Conservation (phyloP, 2,888 invertebrate genomes). For the Clostera curtula region DNA sequence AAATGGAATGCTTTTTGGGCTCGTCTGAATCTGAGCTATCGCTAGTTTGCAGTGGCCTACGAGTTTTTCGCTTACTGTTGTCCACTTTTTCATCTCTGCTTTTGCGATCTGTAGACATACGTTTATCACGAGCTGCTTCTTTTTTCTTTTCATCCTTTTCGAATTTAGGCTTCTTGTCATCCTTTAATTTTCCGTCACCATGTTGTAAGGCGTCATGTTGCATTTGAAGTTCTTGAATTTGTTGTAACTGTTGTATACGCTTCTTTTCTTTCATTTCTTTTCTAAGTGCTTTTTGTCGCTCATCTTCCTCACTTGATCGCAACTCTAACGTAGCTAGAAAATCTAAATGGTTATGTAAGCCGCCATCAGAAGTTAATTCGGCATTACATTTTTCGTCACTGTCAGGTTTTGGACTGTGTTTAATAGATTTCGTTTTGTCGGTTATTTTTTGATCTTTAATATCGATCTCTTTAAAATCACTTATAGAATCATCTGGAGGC, state of each 20-base stretch:
- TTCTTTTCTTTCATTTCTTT: slow-evolving; percentile 76
- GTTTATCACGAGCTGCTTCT: slow-evolving; percentile 61
- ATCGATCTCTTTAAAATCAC: slow-evolving; percentile 47
- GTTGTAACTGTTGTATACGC: slow-evolving; percentile 64
- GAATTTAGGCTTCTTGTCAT: slow-evolving; percentile 58
- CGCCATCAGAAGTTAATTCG: slow-evolving; percentile 39
- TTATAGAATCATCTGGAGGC: slow-evolving; percentile 56
- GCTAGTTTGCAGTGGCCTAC: slow-evolving; percentile 71
- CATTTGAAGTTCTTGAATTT: slow-evolving; percentile 67
- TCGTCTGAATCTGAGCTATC: slow-evolving; percentile 85
- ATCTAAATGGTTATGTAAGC: slow-evolving; percentile 70
- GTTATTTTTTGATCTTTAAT: slow-evolving; percentile 28
- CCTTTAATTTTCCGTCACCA: slow-evolving; percentile 57
- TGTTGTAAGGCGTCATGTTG: slow-evolving; percentile 62
- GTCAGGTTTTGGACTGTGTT: slow-evolving; percentile 41
- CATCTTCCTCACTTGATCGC: slow-evolving; percentile 75
- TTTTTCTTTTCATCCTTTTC: slow-evolving; percentile 64
- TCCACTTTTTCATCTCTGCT: slow-evolving; percentile 66
- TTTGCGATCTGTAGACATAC: slow-evolving; percentile 67
- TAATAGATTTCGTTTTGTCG: slow-evolving; percentile 41
- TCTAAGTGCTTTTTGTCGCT: slow-evolving; percentile 69
- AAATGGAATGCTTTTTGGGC: slow-evolving; percentile 92
- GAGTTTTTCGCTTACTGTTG: slow-evolving; percentile 53
- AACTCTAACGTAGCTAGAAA: slow-evolving; percentile 75
- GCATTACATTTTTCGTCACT: slow-evolving; percentile 33